Evolutionary conservation across 2,797 vertebrate species (phyloP), one percentile per base, ranked within the genome.

Genomic region (Scolopax bukidnonensis): DNA sequence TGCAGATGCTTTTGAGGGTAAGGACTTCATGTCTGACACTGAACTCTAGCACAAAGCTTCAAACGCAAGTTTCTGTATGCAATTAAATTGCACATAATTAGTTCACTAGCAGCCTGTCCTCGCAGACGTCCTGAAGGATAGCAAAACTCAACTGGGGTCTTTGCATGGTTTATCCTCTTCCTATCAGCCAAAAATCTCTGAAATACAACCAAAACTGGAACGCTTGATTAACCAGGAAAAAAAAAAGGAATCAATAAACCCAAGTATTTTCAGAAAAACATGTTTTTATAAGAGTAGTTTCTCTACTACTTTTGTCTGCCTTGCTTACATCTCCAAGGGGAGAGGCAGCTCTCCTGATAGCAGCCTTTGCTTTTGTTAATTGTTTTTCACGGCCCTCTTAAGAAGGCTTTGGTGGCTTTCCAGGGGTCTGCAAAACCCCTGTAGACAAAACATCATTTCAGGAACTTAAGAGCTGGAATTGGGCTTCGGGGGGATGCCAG

Each of bases 351-450:
- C 21, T 76, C n/a, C 71, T 16, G 38, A 65, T 12, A 61, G 65
- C 20, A 41, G 10, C 21, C 74, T 95, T 93, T 88, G 36, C 59
- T 89, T 76, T 87, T 40, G 53, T 27, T 48, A 11, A 32, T 60
- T 89, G 30, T 33, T 87, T 80, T 84, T 36, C 16, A 14, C 43
- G 59, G 30, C 38, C 27, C 16, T 93, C 40, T 59, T 53, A 38
- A 65, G 74, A 67, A 78, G 41, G 53, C 61, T 47, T 78, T 6
- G 10, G n/a, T 77, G 38, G 36, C 83, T 88, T 93, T 84, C 57
- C 30, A 56, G 43, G 36, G 16, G 15, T 53, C 64, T 47, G 16
- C 40, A 71, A 93, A 87, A 78, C 38, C 23, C n/a, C 36, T 0
- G 0, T 28, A 80, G 40, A 48, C 68, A 87, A 56, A 78, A 32